Conservation (phyloP, 2,797 vertebrate genomes). For the Aselliscus stoliczkanus region DNA sequence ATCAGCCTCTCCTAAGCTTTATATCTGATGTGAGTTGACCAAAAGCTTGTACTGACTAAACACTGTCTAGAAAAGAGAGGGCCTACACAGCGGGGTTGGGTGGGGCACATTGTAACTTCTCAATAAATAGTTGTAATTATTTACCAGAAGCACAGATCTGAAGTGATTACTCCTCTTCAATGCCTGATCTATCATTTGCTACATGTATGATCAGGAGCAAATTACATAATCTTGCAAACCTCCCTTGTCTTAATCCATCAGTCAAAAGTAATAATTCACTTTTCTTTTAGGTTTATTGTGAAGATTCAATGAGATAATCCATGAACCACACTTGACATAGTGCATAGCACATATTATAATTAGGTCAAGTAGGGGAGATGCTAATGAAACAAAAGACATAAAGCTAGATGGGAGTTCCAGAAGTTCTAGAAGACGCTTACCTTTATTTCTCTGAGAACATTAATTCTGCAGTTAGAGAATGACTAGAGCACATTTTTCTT, state of each 20-base stretch:
- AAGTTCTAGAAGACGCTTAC: background rate
- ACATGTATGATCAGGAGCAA: background rate
- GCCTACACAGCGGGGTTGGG: fast-evolving
- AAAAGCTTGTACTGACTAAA: background rate
- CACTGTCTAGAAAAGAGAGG: background rate
- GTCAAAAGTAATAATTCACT: background rate
- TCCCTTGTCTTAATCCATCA: background rate
- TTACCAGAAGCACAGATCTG: background rate
- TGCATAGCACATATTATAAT: background rate
- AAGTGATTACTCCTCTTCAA: background rate
- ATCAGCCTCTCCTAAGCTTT: background rate
- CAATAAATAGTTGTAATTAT: too few relatives aligned
- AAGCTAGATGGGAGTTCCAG: background rate
- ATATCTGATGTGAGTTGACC: background rate
- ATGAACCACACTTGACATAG: background rate
- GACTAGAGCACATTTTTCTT: background rate
- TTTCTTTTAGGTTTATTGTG: background rate
- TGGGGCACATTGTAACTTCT: background rate
- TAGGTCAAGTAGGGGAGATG: background rate
- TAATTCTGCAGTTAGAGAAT: background rate
- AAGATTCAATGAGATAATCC: background rate
- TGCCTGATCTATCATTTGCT: background rate
- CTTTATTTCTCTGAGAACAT: background rate
- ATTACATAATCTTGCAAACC: background rate
- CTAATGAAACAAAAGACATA: background rate